Evolutionary conservation across 2,113 vertebrate species (phyloP).

Genomic region (Tretioscincus oriximinensis): DNA sequence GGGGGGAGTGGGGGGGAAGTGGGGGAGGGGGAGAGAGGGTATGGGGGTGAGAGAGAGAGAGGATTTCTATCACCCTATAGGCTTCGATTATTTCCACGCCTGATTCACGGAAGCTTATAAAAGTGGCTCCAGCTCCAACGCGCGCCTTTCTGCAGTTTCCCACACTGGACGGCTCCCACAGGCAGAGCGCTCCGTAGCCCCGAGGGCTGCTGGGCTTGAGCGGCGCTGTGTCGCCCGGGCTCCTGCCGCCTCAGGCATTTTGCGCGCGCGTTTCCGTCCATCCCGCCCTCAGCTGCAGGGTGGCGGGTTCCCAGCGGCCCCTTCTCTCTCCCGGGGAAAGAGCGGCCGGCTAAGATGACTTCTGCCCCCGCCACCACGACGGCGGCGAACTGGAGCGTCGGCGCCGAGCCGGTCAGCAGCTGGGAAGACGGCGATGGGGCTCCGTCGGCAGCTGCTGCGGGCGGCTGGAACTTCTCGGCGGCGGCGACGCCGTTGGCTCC

Average conservation of each 20-base stretch:
- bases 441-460: slow-evolving; percentile 26
- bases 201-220: not conserved
- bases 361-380: slow-evolving; percentile 24
- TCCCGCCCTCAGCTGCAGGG: not conserved
- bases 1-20: not conserved
- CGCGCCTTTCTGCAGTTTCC: slow-evolving; percentile 20
- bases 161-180: slow-evolving; percentile 8
- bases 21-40: slow-evolving; percentile 44
- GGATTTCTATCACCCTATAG: slow-evolving; percentile 29
- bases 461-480: slow-evolving; percentile 44
- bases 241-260: not conserved
- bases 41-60: slow-evolving; percentile 46
- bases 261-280: not conserved
- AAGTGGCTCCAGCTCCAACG: slow-evolving; percentile 37
- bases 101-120: slow-evolving; percentile 54
- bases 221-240: not conserved
- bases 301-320: not conserved
- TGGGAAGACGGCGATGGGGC: slow-evolving; percentile 44
- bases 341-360: slow-evolving; percentile 49
- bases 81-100: slow-evolving; percentile 37
- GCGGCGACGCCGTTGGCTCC: slow-evolving; percentile 13
- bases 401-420: not conserved
- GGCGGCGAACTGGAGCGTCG: slow-evolving; percentile 34
- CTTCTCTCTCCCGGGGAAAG: slow-evolving; percentile 3
- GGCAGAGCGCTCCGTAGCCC: not conserved